Percentiles rank a stretch among this genome's conserved stretches.
Conservation (phyloP, 1,140 invertebrate genomes). For the Bilobella aurantiaca region DNA sequence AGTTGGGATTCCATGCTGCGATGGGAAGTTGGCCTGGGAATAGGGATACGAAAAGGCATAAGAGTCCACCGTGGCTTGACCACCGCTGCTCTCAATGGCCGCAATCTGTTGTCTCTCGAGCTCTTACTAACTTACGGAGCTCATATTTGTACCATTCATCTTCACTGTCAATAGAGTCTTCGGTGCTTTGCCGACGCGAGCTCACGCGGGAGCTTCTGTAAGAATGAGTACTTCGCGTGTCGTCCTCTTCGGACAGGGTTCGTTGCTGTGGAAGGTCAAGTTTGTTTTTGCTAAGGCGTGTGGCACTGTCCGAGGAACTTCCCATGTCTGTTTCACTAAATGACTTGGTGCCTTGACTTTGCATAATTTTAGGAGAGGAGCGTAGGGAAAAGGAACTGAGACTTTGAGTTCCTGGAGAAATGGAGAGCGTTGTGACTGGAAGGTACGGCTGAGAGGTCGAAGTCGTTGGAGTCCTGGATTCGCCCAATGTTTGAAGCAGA, state of each 20-base stretch:
- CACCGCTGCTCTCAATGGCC: constrained; percentile 43
- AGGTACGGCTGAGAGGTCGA: not conserved
- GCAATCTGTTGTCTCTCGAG: constrained; percentile 64
- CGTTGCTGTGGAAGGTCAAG: constrained; percentile 59
- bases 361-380: constrained; percentile 22
- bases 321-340: constrained; percentile 34
- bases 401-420: constrained; percentile 18
- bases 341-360: constrained; percentile 20
- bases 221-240: constrained; percentile 72
- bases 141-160: constrained; percentile 90
- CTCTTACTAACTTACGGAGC: constrained; percentile 70
- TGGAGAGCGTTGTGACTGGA: not conserved
- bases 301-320: constrained; percentile 41
- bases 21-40: constrained; percentile 26
- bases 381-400: constrained; percentile 11
- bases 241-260: constrained; percentile 56
- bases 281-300: constrained; percentile 36
- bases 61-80: constrained; percentile 16
- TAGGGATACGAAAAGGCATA: constrained; percentile 24
- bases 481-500: constrained; percentile 15
- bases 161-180: constrained; percentile 84
- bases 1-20: constrained; percentile 12
- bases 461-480: not conserved
- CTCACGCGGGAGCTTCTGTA: constrained; percentile 75
- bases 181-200: constrained; percentile 76